These are phyloP conservation scores for Coranthus polyacanthus DNA, from an alignment of 2,797 vertebrate species.

Conservation along the genomic window DNA sequence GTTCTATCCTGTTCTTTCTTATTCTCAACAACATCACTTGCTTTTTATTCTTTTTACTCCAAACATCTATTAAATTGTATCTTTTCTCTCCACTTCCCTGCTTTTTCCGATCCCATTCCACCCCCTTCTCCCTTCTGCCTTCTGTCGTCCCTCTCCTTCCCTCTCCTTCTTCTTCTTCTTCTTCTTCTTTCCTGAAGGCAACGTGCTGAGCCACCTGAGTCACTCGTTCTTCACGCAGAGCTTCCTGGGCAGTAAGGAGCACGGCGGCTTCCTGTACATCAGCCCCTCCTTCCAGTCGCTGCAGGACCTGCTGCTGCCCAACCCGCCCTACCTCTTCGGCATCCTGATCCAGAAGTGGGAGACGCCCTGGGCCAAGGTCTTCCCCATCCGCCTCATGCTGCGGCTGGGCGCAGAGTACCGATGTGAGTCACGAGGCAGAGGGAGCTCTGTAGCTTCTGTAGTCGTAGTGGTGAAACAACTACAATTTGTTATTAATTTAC, in stretches of 20 bases:
- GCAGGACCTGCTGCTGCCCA: constrained; percentile 95
- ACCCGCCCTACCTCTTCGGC: constrained; percentile 95
- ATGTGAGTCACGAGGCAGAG: constrained; percentile 86
- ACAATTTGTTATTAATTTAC: too few species aligned
- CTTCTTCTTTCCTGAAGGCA: constrained; percentile 82
- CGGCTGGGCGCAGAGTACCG: constrained; percentile 97
- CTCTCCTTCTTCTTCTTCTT: not conserved
- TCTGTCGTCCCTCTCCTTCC: not conserved
- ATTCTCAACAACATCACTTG: not conserved
- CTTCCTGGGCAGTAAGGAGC: constrained; percentile 97
- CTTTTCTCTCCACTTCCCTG: too few species aligned
- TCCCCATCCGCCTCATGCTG: constrained; percentile 97
- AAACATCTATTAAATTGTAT: not conserved
- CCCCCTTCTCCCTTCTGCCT: too few species aligned
- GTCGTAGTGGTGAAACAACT: too few species aligned
- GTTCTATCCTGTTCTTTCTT: constrained; percentile 2
- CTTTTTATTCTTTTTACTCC: constrained; percentile 1
- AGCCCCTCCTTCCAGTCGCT: constrained; percentile 95
- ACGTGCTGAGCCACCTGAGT: constrained; percentile 93
- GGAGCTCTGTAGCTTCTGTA: not conserved
- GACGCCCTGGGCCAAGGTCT: constrained; percentile 99
- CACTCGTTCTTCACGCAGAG: constrained; percentile 98
- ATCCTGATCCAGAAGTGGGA: constrained; percentile 99
- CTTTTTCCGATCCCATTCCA: too few species aligned
- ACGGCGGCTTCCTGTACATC: constrained; percentile 97